Conservation (phyloP, 2,797 vertebrate genomes). For the Euthynnus affinis region DNA sequence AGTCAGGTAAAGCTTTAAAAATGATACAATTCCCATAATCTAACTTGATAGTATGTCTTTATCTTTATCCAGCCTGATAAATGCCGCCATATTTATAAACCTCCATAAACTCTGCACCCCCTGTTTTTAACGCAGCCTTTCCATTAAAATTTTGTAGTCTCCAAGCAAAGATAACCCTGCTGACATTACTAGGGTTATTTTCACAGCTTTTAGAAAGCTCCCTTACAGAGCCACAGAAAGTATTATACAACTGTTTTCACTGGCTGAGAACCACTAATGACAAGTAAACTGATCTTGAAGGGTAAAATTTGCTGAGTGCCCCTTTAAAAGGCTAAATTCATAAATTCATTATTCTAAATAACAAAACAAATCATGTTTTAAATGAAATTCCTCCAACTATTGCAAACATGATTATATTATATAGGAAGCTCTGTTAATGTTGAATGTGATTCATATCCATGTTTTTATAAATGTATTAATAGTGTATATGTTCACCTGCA, state of each 20-base stretch:
- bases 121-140: not conserved
- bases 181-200: not conserved
- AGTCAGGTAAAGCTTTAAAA: not conserved
- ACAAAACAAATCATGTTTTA: too few relatives aligned
- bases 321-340: not conserved
- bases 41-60: not conserved
- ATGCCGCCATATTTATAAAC: not conserved
- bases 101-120: not conserved
- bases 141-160: not conserved
- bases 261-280: too few relatives aligned
- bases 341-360: not conserved
- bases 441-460: not conserved
- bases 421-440: not conserved
- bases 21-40: not conserved
- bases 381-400: too few relatives aligned
- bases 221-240: not conserved
- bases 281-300: not conserved
- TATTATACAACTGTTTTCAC: not conserved
- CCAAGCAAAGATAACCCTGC: not conserved
- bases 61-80: not conserved
- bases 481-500: not conserved
- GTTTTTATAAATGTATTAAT: constrained; percentile 1
- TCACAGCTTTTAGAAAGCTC: not conserved
- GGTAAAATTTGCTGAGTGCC: not conserved
- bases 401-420: not conserved